Conservation (phyloP, 2,888 invertebrate species). For the Melolontha melolontha region DNA sequence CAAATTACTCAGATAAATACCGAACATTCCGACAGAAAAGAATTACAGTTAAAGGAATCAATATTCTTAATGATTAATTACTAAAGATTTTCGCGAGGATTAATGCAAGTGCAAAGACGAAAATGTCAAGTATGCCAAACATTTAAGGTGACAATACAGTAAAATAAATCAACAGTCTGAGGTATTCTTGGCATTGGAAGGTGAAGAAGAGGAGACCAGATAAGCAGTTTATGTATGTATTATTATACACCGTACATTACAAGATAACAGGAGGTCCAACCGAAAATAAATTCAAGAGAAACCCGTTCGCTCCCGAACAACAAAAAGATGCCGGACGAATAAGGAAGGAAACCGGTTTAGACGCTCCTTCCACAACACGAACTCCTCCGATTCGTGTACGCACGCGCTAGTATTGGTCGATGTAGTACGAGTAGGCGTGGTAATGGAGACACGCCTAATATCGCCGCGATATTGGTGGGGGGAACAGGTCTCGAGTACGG, state of each 20-base stretch:
- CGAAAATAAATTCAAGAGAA: conserved; percentile 35
- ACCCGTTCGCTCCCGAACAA: conserved; percentile 12
- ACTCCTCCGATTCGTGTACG: conserved; percentile 16
- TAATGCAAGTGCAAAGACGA: conserved; percentile 5
- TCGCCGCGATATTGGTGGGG: conserved; percentile 6
- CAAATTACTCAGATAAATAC: too few species aligned
- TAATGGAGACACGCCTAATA: conserved; percentile 11
- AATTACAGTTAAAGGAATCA: too few species aligned
- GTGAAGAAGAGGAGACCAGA: conserved; percentile 9
- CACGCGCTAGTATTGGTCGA: conserved; percentile 35
- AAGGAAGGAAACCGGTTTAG: conserved; percentile 35
- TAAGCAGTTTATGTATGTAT: conserved; percentile 31
- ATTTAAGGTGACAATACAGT: conserved; percentile 20
- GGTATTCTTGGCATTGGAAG: conserved; percentile 2
- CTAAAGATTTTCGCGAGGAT: too few species aligned
- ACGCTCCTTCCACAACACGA: conserved; percentile 9
- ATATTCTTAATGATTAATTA: too few species aligned
- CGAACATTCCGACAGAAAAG: too few species aligned
- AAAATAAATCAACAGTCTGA: conserved; percentile 12
- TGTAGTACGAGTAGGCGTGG: conserved; percentile 27
- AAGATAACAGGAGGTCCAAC: conserved; percentile 32
- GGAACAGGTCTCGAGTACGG: background rate
- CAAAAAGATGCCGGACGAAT: conserved; percentile 38
- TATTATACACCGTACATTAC: conserved; percentile 19
- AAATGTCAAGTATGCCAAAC: conserved; percentile 25